A percentile compares a stretch with the other conserved stretches of the same genome.
These are phyloP conservation scores for Cheilosia scutellata DNA, from an alignment of 2,888 invertebrate genomes.

Conservation along the genomic window DNA sequence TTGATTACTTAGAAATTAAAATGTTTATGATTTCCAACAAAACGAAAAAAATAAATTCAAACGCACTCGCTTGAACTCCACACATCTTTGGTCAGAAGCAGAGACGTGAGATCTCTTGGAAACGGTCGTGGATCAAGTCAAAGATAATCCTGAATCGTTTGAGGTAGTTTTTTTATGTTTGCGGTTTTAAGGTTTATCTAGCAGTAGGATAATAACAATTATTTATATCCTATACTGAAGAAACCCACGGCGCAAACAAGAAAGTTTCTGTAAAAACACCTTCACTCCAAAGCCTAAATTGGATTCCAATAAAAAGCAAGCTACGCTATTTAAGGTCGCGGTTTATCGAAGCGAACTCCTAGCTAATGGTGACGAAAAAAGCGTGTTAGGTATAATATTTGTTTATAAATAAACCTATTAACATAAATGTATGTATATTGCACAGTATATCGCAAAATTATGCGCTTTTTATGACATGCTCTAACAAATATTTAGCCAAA, in stretches of 20 bases:
- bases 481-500: slow-evolving; percentile 23
- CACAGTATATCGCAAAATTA: neutral
- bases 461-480: slow-evolving; percentile 23
- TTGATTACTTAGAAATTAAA: no score
- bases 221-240: neutral
- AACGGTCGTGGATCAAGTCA: no score
- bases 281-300: slow-evolving; percentile 7
- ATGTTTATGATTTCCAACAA: no score
- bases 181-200: no score
- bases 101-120: no score
- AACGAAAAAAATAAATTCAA: no score
- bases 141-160: no score
- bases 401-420: slow-evolving; percentile 4
- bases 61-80: no score
- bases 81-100: no score
- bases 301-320: slow-evolving; percentile 26
- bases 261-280: slow-evolving; percentile 9
- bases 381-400: slow-evolving; percentile 1
- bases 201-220: no score
- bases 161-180: no score
- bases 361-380: slow-evolving; percentile 13
- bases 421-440: neutral
- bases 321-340: slow-evolving; percentile 17
- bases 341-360: slow-evolving; percentile 20
- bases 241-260: slow-evolving; percentile 24